Evolutionary conservation across 2,113 vertebrate species (phyloP).

Genomic region (Pelecanoides urinatrix): DNA sequence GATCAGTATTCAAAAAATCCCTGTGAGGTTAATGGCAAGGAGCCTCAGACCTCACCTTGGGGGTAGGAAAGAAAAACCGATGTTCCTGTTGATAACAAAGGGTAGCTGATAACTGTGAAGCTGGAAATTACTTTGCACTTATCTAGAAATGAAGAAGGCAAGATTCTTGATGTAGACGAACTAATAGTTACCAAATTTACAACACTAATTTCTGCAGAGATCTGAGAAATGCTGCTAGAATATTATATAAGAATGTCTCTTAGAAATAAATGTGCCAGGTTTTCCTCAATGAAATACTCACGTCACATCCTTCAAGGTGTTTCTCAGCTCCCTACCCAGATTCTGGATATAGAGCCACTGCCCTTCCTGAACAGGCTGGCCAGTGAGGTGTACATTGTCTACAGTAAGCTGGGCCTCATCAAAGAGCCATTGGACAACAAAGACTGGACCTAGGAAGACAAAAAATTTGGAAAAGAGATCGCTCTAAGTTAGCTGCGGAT

Average conservation of each 20-base stretch:
- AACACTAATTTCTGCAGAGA: background rate
- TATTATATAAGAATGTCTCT: background rate
- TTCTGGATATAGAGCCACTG: conserved; percentile 99
- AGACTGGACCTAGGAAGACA: conserved; percentile 84
- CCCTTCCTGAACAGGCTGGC: conserved; percentile 94
- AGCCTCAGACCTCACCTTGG: background rate
- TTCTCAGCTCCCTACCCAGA: conserved; percentile 89
- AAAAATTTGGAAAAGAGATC: background rate
- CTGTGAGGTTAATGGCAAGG: background rate
- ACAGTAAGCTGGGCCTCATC: conserved; percentile 96
- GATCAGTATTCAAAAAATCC: background rate
- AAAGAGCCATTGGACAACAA: conserved; percentile 97
- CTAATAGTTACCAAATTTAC: background rate
- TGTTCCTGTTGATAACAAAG: background rate
- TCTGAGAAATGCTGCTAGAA: background rate
- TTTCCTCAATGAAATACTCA: conserved; percentile 72
- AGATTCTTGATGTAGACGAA: background rate
- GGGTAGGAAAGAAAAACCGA: background rate
- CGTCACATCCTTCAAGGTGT: conserved; percentile 94
- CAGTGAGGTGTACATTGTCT: conserved; percentile 94
- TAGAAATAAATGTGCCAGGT: background rate
- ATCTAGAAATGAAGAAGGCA: background rate
- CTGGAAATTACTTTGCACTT: background rate
- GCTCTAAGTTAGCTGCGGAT: background rate
- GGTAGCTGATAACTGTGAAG: background rate